These are phyloP conservation scores for Drosophila tsacasi DNA, from an alignment of 1,140 invertebrate species.

Conservation along the genomic window DNA sequence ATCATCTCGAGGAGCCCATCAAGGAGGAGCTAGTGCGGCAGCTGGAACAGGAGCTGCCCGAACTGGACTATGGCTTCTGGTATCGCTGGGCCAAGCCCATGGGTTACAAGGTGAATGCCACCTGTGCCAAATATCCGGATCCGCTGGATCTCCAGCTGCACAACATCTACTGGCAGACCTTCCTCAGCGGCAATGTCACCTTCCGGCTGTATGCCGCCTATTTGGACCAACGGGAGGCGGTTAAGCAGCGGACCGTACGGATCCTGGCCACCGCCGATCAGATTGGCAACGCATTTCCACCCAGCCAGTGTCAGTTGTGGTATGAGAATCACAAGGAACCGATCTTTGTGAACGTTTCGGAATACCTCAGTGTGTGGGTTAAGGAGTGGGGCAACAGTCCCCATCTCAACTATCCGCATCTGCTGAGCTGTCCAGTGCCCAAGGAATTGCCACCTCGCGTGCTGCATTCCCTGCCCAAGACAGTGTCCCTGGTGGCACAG, in stretches of 20 bases:
- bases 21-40: slow-evolving; percentile 49
- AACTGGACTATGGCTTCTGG: slow-evolving; percentile 67
- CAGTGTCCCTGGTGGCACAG: slow-evolving; percentile 92
- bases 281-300: slow-evolving; percentile 89
- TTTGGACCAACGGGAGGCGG: slow-evolving; percentile 91
- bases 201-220: slow-evolving; percentile 96
- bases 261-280: slow-evolving; percentile 94
- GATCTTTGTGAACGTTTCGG: slow-evolving; percentile 90
- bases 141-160: slow-evolving; percentile 62
- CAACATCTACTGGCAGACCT: slow-evolving; percentile 90
- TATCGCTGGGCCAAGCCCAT: slow-evolving; percentile 45
- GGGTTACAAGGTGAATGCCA: slow-evolving; percentile 17
- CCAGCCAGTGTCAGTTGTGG: slow-evolving; percentile 95
- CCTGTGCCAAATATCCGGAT: slow-evolving; percentile 62
- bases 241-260: slow-evolving; percentile 89
- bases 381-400: slow-evolving; percentile 95
- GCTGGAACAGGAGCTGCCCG: slow-evolving; percentile 63
- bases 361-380: slow-evolving; percentile 96
- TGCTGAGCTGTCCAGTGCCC: slow-evolving; percentile 93
- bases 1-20: slow-evolving; percentile 38
- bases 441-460: slow-evolving; percentile 88
- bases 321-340: slow-evolving; percentile 91
- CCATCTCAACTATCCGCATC: slow-evolving; percentile 94
- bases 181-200: slow-evolving; percentile 91
- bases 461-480: slow-evolving; percentile 88